Evolutionary conservation across 1,140 invertebrate species (phyloP), one percentile per base, ranked within the genome.

Genomic region (Chrysopa pallens): DNA sequence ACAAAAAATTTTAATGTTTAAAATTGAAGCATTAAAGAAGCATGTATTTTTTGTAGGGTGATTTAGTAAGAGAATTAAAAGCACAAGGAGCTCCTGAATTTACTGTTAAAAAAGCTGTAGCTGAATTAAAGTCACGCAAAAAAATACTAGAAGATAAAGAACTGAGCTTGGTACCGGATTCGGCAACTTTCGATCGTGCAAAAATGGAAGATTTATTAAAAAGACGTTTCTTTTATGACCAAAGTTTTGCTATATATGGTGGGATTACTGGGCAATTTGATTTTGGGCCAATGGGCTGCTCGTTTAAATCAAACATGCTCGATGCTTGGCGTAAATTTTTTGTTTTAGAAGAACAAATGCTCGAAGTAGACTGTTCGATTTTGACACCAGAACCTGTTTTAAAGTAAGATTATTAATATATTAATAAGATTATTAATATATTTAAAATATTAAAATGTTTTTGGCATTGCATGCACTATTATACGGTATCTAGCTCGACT

Each of bases 181-280:
- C 70, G 0, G 67, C 73, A 14, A 73, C 72, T 4, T 95, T 99
- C 65, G 92, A 98, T 58, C 69, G 92, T 39, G 69, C 80, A 0
- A 88, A 87, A 62, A 86, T 99, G 83, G 94, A 98, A 67, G 95
- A 98, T 70, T 69, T 98, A 6, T 68, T 98, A 4, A 98, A 98
- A 62, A 73, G 96, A 52, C 71, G 93, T 50, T 99, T 99, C 61
- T 99, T 97, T 60, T 95, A 84, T 67, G 95, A 98, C 62, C 92
- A 96, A 57, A 95, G 93, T 1, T 99, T 99, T 73, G 90, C 93
- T 4, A 99, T 99, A 58, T 99, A 99, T 70, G 96, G 96, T 54
- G 96, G 94, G 50, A 81, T 84, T 17, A 80, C 78, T 14, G 80
- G 86, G 1, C 83, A 93, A 50, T 98, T 90, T 69, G 96, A 99